phyloP scores from a whole-genome alignment of 2,888 invertebrate genomes.

The Pyrrhia umbra region DNA sequence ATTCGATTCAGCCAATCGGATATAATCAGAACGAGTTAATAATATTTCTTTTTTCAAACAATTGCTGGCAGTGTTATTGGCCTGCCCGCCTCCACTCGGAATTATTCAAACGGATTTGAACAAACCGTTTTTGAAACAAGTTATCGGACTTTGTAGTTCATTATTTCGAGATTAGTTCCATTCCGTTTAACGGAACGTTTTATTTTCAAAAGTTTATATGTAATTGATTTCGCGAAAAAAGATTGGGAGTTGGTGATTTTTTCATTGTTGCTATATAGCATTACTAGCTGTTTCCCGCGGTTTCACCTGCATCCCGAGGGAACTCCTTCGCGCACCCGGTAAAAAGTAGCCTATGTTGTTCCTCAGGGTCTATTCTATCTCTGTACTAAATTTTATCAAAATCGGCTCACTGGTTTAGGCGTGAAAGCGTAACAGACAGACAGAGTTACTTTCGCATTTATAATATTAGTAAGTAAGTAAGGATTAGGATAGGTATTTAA shows the following conservation, averaged over 20 bases:
- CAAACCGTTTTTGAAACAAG: constrained; percentile 28
- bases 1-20: constrained; percentile 2
- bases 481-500: too few species aligned
- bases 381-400: too few species aligned
- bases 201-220: constrained; percentile 11
- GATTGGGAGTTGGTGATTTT: constrained; percentile 1
- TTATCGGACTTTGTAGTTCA: constrained; percentile 29
- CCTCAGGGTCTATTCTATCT: too few species aligned
- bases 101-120: constrained; percentile 40
- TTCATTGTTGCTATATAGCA: constrained; percentile 3
- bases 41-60: constrained; percentile 12
- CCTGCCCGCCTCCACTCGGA: constrained; percentile 5
- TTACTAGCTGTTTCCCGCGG: too few species aligned
- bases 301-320: too few species aligned
- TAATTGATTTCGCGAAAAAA: constrained; percentile 21
- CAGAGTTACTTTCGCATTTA: too few species aligned
- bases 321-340: too few species aligned
- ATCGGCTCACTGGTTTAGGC: too few species aligned
- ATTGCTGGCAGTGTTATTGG: constrained; percentile 4
- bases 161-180: constrained; percentile 47
- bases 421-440: too few species aligned
- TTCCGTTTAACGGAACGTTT: constrained; percentile 31
- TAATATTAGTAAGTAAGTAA: too few species aligned
- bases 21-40: constrained; percentile 13
- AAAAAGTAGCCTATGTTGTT: too few species aligned